Evolutionary conservation across 2,888 invertebrate genomes (phyloP).

Genomic region (Pollenia amentaria): DNA sequence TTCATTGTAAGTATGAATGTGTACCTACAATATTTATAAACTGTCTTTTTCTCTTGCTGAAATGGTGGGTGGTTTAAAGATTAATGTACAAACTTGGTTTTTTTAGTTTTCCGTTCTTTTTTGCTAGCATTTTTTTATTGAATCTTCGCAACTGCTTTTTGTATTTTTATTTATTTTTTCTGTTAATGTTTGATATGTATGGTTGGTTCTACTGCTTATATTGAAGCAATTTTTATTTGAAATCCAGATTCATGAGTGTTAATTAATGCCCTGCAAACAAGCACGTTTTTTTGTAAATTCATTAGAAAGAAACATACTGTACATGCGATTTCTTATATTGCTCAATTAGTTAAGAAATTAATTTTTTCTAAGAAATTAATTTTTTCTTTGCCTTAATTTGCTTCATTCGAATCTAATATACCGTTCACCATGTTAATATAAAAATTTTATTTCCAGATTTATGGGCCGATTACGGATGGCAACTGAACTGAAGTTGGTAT

Average conservation of each 20-base stretch:
- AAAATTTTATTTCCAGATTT: no score
- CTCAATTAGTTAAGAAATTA: constrained; percentile 37
- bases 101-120: constrained; percentile 18
- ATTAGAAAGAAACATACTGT: not conserved
- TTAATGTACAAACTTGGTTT: constrained; percentile 52
- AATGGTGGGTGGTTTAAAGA: constrained; percentile 64
- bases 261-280: constrained; percentile 42
- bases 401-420: no score
- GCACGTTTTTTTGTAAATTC: no score
- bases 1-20: not conserved
- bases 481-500: no score
- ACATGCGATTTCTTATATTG: not conserved
- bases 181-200: constrained; percentile 4
- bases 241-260: constrained; percentile 42
- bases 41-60: constrained; percentile 14
- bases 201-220: not conserved
- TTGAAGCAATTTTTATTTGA: constrained; percentile 26
- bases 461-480: no score
- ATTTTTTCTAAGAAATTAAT: no score
- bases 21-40: constrained; percentile 21
- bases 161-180: not conserved
- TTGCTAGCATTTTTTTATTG: constrained; percentile 8
- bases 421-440: no score
- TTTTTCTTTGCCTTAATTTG: constrained; percentile 18
- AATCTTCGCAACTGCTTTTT: not conserved